These are phyloP conservation scores for Tympanuchus pallidicinctus DNA, from an alignment of 2,113 vertebrate species.

Conservation along the genomic window DNA sequence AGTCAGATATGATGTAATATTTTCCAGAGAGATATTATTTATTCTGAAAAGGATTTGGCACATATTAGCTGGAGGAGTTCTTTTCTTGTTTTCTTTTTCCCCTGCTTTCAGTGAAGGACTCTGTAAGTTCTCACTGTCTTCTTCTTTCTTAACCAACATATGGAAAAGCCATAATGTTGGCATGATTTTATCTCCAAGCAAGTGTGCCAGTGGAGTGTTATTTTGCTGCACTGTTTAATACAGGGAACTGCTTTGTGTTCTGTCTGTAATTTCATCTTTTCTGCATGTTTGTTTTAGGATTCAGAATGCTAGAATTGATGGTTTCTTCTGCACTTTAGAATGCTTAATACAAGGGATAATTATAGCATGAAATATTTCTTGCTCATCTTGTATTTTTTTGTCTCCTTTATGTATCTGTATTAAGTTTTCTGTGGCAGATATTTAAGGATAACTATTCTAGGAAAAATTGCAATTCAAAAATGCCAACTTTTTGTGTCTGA, in stretches of 20 bases:
- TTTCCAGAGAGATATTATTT: neutral
- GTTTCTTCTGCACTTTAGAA: slow-evolving; percentile 15
- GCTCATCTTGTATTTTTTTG: neutral
- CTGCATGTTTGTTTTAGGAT: slow-evolving; percentile 37
- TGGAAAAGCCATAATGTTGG: slow-evolving; percentile 55
- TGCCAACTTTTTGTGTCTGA: neutral
- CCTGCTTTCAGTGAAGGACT: slow-evolving; percentile 2
- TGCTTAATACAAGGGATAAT: neutral
- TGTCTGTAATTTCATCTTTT: slow-evolving; percentile 46
- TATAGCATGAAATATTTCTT: slow-evolving; percentile 7
- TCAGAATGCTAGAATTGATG: slow-evolving; percentile 40
- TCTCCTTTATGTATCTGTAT: neutral
- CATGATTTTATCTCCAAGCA: slow-evolving; percentile 2
- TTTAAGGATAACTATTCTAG: neutral
- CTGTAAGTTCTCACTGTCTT: slow-evolving; percentile 60
- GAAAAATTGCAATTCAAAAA: neutral
- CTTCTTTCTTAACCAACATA: slow-evolving; percentile 40
- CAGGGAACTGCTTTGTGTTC: slow-evolving; percentile 35
- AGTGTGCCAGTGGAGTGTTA: slow-evolving; percentile 30
- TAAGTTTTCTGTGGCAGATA: neutral
- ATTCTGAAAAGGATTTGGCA: neutral
- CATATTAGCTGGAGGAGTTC: neutral
- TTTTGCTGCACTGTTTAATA: slow-evolving; percentile 31
- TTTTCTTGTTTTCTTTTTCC: neutral
- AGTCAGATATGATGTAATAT: neutral